phyloP scores from a whole-genome alignment of 1,140 invertebrate species.

The Theocolax elegans region DNA sequence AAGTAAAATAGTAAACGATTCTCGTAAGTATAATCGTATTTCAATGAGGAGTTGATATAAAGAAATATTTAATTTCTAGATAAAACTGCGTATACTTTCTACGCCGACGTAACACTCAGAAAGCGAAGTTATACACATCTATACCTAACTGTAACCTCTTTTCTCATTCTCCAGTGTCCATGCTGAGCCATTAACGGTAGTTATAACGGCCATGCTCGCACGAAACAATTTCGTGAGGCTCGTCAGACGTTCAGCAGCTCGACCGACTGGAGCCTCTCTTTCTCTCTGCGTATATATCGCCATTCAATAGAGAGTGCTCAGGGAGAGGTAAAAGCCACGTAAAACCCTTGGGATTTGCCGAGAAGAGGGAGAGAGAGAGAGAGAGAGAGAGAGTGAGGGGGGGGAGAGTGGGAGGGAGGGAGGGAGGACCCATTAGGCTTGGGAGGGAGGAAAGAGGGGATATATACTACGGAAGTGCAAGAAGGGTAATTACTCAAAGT shows the following conservation, averaged over 20 bases:
- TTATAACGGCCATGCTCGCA: conserved; percentile 44
- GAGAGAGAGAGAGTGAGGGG: conserved; percentile 7
- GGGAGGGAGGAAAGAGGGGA: too few relatives aligned
- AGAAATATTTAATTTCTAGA: too few relatives aligned
- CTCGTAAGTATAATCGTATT: too few relatives aligned
- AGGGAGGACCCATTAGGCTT: conserved; percentile 21
- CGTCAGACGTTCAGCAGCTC: not conserved
- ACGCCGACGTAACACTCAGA: too few relatives aligned
- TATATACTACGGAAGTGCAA: conserved; percentile 11
- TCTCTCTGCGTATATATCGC: not conserved
- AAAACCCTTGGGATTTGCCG: conserved; percentile 18
- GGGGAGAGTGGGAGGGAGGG: not conserved
- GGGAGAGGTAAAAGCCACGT: not conserved
- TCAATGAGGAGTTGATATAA: too few relatives aligned
- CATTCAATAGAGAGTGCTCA: not conserved
- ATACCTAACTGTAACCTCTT: conserved; percentile 2
- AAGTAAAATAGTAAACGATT: too few relatives aligned
- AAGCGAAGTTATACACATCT: too few relatives aligned
- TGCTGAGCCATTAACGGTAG: conserved; percentile 51
- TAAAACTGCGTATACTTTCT: too few relatives aligned
- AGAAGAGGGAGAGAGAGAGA: not conserved
- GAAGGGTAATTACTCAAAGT: conserved; percentile 33
- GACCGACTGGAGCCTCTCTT: too few relatives aligned
- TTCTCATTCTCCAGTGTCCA: conserved; percentile 10
- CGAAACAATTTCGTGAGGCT: conserved; percentile 45